Base-by-base conservation (phyloP, 1,140 invertebrate genomes). In the Diabrotica virgifera region DNA sequence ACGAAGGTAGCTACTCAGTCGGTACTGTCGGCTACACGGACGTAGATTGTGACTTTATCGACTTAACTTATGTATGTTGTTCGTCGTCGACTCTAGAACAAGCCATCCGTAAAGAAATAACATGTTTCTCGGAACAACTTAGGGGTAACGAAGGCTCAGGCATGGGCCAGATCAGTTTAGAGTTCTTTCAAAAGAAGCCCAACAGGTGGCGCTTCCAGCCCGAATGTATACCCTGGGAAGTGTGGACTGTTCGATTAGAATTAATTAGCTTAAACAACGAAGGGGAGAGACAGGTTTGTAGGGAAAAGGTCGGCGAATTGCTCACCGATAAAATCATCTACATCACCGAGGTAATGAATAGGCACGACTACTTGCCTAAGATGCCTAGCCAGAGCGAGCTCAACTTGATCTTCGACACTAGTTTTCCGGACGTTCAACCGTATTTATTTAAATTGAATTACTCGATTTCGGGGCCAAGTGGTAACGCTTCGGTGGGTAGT, bases 21-120 rank as follows among this genome's bases (percentile, higher is more conserved):
- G 95, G 96, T 36, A 96, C 94, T 2, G 87, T 98, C 35, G 95
- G 95, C 55, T 95, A 95, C 74, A 91, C 93, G 70, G 96, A 98
- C 82, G 92, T 97, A 8, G 93, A 97, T 77, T 98, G 96, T 83
- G 93, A 98, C 81, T 97, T 96, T 78, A 93, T 99, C 68, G 95
- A 98, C 81, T 92, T 97, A 73, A 97, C 95, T 36, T 98, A 98
- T 80, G 95, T 97, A 0, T 94, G 94, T 79, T 95, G 94, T 81
- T 89, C 92, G 57, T 97, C 94, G 3, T 82, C 87, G 4, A 85
- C 85, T 55, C 82, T 98, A 2, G 88, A 90, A 56, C 82, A 86
- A 50, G 86, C 82, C 51, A 81, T 98, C 6, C 92, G 90, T 72
- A 83, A 86, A 58, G 92, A 95, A 75, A 92, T 97, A 62, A 88